Base-by-base conservation (phyloP, 2,113 vertebrate species). In the Maccullochella peelii region DNA sequence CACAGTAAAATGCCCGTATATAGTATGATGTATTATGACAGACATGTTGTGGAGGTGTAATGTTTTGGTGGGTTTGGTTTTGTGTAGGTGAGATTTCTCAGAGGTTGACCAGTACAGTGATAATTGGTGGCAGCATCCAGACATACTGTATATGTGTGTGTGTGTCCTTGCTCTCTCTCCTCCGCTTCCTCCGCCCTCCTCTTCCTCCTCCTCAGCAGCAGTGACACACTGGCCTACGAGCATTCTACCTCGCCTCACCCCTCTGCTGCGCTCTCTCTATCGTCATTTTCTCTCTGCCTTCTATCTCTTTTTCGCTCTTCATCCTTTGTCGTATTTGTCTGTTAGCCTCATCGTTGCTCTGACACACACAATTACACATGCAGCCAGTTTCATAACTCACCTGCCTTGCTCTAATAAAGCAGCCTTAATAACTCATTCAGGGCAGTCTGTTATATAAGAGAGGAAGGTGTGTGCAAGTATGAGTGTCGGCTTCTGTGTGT, bases 141-240 rank as follows among this genome's bases (percentile, higher is more conserved):
- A 25, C 20, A 3, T 57, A n/a, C n/a, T n/a, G 57, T 21, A 27
- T 27, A 10, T 58, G 27, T 16, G 63, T 12, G 33, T 55, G 40
- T 20, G 30, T 23, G 36, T 55, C 36, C 36, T 18, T 70, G 36
- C 30, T 30, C 20, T 82, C 62, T 18, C 61, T 40, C 50, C 62
- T 67, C 11, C 47, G n/a, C 50, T 6, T 72, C 58, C 54, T 86
- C 71, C 50, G 81, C 71, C 61, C 33, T 73, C 54, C 16, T 83
- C 69, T 42, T 88, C 82, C 66, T 67, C 84, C 70, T 69, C 77
- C 27, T 30, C 70, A 33, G 77, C 77, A 84, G 82, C 79, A 54
- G 79, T 94, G 92, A 94, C 93, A 94, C 91, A 93, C 92, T 95
- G 92, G 87, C 92, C 94, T 89, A 94, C 78, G 42, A 58, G 62